A percentile compares a stretch with the other conserved stretches of the same genome.
Conservation (phyloP, 2,888 invertebrate genomes). For the Andrena camellia region DNA sequence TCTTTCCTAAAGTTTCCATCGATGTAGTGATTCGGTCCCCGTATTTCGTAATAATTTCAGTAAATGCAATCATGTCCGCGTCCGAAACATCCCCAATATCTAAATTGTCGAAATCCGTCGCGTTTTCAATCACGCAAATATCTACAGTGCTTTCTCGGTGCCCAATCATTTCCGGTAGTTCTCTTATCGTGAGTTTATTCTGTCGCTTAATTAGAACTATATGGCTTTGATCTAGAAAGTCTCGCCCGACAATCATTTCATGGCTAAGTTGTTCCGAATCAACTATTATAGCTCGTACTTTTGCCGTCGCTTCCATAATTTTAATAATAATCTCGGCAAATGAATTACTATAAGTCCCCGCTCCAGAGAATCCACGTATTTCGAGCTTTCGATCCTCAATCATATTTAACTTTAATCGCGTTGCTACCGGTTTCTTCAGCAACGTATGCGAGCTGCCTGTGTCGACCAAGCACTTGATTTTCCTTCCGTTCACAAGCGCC, state of each 20-base stretch:
- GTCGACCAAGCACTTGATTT: too few species aligned
- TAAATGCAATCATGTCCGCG: too few species aligned
- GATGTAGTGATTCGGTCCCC: too few species aligned
- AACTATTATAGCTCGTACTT: background rate
- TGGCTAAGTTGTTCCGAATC: background rate
- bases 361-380: background rate
- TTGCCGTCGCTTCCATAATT: conserved; percentile 7
- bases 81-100: too few species aligned
- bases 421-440: background rate
- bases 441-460: too few species aligned
- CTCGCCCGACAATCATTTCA: background rate
- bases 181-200: background rate
- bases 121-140: background rate
- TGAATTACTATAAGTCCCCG: background rate
- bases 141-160: background rate
- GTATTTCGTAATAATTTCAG: too few species aligned
- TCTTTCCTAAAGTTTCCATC: too few species aligned
- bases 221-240: background rate
- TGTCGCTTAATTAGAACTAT: background rate
- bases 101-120: too few species aligned
- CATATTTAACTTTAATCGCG: background rate
- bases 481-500: too few species aligned
- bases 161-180: background rate
- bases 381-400: background rate
- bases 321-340: too few species aligned